Base-by-base conservation (phyloP, 2,888 invertebrate genomes). In the Acanthopleura granulata region DNA sequence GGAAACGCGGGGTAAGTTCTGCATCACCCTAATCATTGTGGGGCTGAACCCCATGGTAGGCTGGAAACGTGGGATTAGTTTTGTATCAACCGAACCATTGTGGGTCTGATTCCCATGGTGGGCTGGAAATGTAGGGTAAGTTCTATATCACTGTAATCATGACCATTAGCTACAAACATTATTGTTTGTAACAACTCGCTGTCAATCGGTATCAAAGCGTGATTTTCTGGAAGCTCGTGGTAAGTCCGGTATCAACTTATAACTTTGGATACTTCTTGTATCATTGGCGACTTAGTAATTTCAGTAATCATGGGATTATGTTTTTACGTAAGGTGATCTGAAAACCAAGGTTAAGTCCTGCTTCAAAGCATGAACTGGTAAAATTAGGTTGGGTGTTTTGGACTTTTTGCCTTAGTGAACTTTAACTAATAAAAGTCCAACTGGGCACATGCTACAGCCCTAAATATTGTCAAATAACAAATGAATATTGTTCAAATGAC, bases 101-200 rank as follows among this genome's bases (percentile, higher is more conserved):
- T 89, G 16, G 89, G 86, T 9, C 76, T 87, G 51, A 87, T 89
- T 40, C 87, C 89, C 0, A 66, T 89, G 16, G 83, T 80, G 3
- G 89, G 89, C 0, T 89, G 88, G 88, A 87, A 86, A 77, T 80
- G 89, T 0, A 89, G 89, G 78, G 89, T 89, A 82, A 81, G 86
- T 81, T 79, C 27, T 80, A 83, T 27, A 85, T 87, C 30, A 86
- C 87, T 0, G 79, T 83, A 0, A 84, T 87, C 57, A 87, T 89
- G 30, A 87, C 89, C 0, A 66, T 89, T 14, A 83, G 80, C 1
- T 89, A 89, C 0, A 89, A 88, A 88, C 87, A 86, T 76, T 80
- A 89, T 0, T 89, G 89, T 78, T 88, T 89, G 82, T 80, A n/a
- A n/a, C n/a, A n/a, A n/a, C n/a, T n/a, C n/a, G n/a, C 84, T 87